Conservation (phyloP, 1,140 invertebrate genomes). For the Stenopsyche tienmushanensis region DNA sequence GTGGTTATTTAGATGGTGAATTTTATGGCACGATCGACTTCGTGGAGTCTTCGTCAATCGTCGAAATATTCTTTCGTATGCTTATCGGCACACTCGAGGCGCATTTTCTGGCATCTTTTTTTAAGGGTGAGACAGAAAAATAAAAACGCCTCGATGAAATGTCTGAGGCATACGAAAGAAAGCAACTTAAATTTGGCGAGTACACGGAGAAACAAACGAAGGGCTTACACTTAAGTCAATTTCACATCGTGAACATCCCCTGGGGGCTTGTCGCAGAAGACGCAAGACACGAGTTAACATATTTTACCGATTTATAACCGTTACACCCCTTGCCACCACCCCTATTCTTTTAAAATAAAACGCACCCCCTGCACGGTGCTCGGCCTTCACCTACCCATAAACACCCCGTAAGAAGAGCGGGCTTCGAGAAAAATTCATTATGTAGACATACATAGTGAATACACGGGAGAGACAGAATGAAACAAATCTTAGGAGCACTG, state of each 20-base stretch:
- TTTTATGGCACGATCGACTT: too few species aligned
- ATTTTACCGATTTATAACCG: slow-evolving; percentile 42
- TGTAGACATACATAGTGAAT: too few species aligned
- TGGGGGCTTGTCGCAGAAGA: slow-evolving; percentile 29
- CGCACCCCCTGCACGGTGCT: slow-evolving; percentile 11
- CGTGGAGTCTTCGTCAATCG: too few species aligned
- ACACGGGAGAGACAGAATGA: too few species aligned
- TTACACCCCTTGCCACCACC: slow-evolving; percentile 36
- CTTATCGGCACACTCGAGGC: too few species aligned
- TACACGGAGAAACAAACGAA: slow-evolving; percentile 21
- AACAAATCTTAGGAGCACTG: too few species aligned
- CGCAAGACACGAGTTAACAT: slow-evolving; percentile 41
- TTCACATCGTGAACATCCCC: slow-evolving; percentile 35
- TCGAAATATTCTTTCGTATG: too few species aligned
- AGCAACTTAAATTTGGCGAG: neutral
- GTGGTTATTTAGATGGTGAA: too few species aligned
- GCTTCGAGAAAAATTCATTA: neutral
- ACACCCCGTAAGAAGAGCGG: too few species aligned
- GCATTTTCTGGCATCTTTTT: too few species aligned
- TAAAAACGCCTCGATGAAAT: neutral
- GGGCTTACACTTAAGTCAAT: slow-evolving; percentile 32
- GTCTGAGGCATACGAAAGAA: neutral
- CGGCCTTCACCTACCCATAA: neutral
- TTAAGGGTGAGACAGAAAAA: neutral
- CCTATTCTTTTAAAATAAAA: slow-evolving; percentile 39